Percentiles rank a stretch among this genome's conserved stretches.
phyloP scores from a whole-genome alignment of 2,888 invertebrate species.

The Acrobasis repandana region DNA sequence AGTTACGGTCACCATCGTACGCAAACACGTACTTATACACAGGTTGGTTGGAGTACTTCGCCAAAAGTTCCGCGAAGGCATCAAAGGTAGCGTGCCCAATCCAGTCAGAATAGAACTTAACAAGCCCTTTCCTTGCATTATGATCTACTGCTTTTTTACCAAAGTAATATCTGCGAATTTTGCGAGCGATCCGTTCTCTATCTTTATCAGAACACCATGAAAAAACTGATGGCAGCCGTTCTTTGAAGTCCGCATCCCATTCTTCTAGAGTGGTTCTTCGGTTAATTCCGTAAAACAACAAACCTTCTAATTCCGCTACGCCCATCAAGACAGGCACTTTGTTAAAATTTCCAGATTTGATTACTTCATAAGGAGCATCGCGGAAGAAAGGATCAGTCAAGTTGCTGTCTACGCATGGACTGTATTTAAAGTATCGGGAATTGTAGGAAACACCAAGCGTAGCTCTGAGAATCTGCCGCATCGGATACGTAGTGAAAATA shows the following conservation, averaged over 20 bases:
- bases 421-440: constrained; percentile 65
- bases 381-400: constrained; percentile 61
- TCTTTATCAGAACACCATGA: constrained; percentile 58
- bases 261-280: constrained; percentile 50
- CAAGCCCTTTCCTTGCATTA: constrained; percentile 41
- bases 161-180: constrained; percentile 17
- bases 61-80: constrained; percentile 39
- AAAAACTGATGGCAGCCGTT: constrained; percentile 65
- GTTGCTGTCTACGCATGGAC: constrained; percentile 64
- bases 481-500: constrained; percentile 48
- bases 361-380: constrained; percentile 60
- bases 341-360: constrained; percentile 60
- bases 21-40: constrained; percentile 67
- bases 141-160: constrained; percentile 41
- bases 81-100: constrained; percentile 54
- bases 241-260: constrained; percentile 54
- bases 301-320: constrained; percentile 59
- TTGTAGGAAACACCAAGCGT: constrained; percentile 58
- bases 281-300: constrained; percentile 64
- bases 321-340: constrained; percentile 69
- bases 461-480: constrained; percentile 49
- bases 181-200: constrained; percentile 31
- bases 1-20: constrained; percentile 66
- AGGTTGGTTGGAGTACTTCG: constrained; percentile 45
- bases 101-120: constrained; percentile 67